A percentile compares a stretch with the other conserved stretches of the same genome.
Conservation (phyloP, 2,888 invertebrate genomes). For the Chrysodeixis includens region DNA sequence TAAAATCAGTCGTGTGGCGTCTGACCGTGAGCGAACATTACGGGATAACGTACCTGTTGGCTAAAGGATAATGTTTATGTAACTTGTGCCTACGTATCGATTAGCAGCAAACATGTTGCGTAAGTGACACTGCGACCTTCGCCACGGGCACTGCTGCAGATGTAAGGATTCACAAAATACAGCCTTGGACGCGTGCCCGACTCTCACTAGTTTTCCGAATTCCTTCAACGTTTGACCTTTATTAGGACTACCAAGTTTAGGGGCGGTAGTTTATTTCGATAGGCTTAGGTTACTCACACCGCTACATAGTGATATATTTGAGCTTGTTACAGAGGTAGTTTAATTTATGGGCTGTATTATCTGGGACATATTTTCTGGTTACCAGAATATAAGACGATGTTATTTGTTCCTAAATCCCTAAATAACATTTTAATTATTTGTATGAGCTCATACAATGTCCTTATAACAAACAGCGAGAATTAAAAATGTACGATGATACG, state of each 20-base stretch:
- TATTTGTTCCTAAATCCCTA: not conserved
- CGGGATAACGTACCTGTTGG: constrained; percentile 29
- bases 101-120: constrained; percentile 71
- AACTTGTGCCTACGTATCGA: constrained; percentile 72
- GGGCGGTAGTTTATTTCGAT: constrained; percentile 13
- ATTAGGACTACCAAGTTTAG: constrained; percentile 17
- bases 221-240: constrained; percentile 8
- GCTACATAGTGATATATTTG: not conserved
- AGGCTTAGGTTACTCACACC: constrained; percentile 3
- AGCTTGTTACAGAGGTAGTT: not conserved
- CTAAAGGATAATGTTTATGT: constrained; percentile 72
- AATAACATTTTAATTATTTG: constrained; percentile 13
- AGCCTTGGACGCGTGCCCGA: constrained; percentile 51
- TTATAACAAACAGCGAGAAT: constrained; percentile 23
- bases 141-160: constrained; percentile 68
- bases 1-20: constrained; percentile 31
- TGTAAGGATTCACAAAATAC: constrained; percentile 79
- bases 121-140: constrained; percentile 75
- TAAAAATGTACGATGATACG: constrained; percentile 33
- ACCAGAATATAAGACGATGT: not conserved
- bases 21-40: constrained; percentile 37
- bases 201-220: constrained; percentile 21
- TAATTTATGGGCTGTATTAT: not conserved
- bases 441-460: constrained; percentile 9
- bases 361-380: not conserved